Evolutionary conservation across 2,113 vertebrate species (phyloP), one percentile per base, ranked within the genome.

Genomic region (Caranx melampygus): DNA sequence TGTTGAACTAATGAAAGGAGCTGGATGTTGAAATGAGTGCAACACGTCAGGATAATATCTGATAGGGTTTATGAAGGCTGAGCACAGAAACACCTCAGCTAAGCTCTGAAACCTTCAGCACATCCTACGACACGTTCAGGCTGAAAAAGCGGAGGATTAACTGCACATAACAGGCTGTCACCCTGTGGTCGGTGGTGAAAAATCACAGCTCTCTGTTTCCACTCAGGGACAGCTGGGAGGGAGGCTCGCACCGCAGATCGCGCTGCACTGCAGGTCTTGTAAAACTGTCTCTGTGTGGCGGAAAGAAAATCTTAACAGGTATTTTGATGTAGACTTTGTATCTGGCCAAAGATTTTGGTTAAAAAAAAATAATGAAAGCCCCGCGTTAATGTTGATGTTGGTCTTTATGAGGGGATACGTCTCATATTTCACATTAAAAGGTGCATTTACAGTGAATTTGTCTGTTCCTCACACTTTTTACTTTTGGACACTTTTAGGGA

Each of bases 181-280:
- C 26, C 57, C 18, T 57, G 1, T 3, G 42, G 42, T 52, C 0
- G 2, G 61, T 2, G 44, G 77, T 76, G 81, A 87, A 60, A 65
- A 69, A 88, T 87, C 67, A 51, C 88, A 64, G 73, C 72, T 75
- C 64, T 73, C 83, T 81, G 82, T 78, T 89, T 89, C 74, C 82
- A 84, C 81, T 91, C 84, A 52, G 47, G 72, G 54, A 78, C 81
- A 40, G 84, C 84, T 83, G 59, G 21, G 34, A 31, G 26, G 44
- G 34, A 61, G 66, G 49, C 72, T 69, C 57, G 12, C 72, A 54
- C 16, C 20, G 0, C 51, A 1, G 20, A 47, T 76, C 0, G 26
- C 57, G 8, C 55, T 0, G 33, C 1, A 6, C 35, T 40, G 33
- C 7, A n/a, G 3, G 16, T 9, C 49, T n/a, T 14, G 64, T 84